Evolutionary conservation across 2,113 vertebrate species (phyloP).

Genomic region (Opisthocomus hoazin): DNA sequence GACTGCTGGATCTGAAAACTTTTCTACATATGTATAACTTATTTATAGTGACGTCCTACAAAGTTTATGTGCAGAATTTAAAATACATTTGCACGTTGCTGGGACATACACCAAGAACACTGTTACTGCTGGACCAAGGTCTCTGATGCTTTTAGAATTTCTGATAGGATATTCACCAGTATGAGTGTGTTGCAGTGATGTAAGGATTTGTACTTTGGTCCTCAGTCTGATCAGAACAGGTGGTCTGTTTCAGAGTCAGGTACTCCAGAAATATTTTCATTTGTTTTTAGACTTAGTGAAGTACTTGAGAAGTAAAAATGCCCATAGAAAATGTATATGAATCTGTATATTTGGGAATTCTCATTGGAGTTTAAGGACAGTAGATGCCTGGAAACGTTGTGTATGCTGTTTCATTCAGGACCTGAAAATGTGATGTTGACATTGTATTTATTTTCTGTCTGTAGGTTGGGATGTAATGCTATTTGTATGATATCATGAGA

Average conservation of each 20-base stretch:
- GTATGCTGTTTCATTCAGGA: not conserved
- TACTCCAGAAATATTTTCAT: not conserved
- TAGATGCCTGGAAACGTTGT: not conserved
- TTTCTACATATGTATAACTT: not conserved
- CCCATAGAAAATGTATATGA: not conserved
- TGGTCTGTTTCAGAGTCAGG: not conserved
- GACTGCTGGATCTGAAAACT: not conserved
- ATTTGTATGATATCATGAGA: not conserved
- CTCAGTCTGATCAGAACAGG: not conserved
- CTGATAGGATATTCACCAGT: not conserved
- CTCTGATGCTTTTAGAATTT: not conserved
- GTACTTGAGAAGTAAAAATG: not conserved
- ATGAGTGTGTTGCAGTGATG: not conserved
- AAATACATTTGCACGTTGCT: not conserved
- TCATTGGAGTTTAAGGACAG: not conserved
- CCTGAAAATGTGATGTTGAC: not conserved
- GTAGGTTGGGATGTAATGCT: not conserved
- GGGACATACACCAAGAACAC: not conserved
- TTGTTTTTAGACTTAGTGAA: not conserved
- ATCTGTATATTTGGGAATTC: not conserved
- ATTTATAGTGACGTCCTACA: not conserved
- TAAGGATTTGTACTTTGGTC: not conserved
- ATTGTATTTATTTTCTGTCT: not conserved
- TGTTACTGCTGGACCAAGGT: not conserved
- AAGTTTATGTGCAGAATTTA: not conserved